phyloP scores from a whole-genome alignment of 2,797 vertebrate genomes.

The Galaxias olidus region DNA sequence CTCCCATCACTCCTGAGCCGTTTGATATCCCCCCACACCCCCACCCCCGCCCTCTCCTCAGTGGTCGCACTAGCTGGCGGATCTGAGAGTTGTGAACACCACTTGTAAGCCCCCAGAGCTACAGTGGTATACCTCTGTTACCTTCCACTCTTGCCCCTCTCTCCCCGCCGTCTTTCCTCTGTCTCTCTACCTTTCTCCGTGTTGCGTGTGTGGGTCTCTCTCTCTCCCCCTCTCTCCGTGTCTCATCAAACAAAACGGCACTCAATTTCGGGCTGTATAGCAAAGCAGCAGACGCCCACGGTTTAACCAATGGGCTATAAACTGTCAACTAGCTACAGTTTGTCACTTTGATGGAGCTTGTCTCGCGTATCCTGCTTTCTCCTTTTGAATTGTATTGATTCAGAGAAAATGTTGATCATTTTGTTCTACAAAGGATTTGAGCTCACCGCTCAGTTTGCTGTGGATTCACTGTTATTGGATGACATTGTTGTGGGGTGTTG shows the following conservation, averaged over 20 bases:
- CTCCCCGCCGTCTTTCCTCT: constrained; percentile 7
- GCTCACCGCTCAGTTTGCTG: background rate
- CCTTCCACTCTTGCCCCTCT: background rate
- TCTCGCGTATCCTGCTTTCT: background rate
- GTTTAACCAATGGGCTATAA: constrained; percentile 54
- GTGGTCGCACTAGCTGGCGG: constrained; percentile 43
- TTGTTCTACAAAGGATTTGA: background rate
- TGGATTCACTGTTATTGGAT: background rate
- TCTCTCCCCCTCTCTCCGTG: constrained; percentile 41
- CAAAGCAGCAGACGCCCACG: constrained; percentile 59
- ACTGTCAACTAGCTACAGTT: constrained; percentile 20
- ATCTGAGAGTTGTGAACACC: constrained; percentile 55
- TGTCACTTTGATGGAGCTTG: constrained; percentile 31
- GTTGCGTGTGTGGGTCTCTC: background rate
- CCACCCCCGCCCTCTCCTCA: constrained; percentile 61
- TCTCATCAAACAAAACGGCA: constrained; percentile 59
- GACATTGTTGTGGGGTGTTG: too few relatives aligned
- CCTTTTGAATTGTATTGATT: background rate
- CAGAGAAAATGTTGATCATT: background rate
- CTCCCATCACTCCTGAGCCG: constrained; percentile 66
- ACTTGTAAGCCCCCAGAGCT: constrained; percentile 66
- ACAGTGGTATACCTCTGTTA: constrained; percentile 19
- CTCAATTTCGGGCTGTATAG: constrained; percentile 47
- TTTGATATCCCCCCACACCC: constrained; percentile 71
- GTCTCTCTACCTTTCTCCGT: constrained; percentile 35